Percentiles rank a stretch among this genome's conserved stretches.
Conservation (phyloP, 35 echinoderm and acorn worm species). For the Chiridota heheva region DNA sequence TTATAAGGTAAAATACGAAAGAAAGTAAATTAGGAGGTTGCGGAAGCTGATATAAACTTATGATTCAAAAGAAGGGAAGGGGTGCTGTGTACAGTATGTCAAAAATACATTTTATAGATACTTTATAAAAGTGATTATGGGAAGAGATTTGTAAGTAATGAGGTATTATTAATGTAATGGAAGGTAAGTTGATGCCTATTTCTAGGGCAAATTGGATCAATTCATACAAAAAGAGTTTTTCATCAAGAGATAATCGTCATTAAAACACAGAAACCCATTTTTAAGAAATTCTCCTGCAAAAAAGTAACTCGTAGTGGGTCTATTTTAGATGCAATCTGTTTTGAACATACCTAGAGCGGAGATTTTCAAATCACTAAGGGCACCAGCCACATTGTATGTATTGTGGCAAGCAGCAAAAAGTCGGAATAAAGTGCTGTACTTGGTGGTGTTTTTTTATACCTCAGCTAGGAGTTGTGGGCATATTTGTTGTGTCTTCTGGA, state of each 20-base stretch:
- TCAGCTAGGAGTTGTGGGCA: conserved; percentile 12
- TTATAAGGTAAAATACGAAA: not conserved
- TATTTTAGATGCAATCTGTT: not conserved
- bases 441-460: conserved; percentile 14
- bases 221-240: not conserved
- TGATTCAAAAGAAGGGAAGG: too few relatives aligned
- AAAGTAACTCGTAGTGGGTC: not conserved
- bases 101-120: too few relatives aligned
- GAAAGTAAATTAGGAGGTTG: not conserved
- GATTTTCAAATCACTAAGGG: conserved; percentile 6
- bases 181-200: too few relatives aligned
- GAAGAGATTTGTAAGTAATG: too few relatives aligned
- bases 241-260: not conserved
- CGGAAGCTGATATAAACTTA: too few relatives aligned
- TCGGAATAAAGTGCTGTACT: not conserved
- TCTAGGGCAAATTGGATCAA: not conserved
- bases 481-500: not conserved
- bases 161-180: too few relatives aligned
- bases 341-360: conserved; percentile 16
- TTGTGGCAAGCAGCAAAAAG: conserved; percentile 36
- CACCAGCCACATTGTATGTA: not conserved
- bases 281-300: not conserved
- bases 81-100: too few relatives aligned
- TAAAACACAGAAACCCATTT: not conserved
- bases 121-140: too few relatives aligned